Percentiles rank a stretch among this genome's conserved stretches.
These are phyloP conservation scores for Phylloscopus whistleri DNA, from an alignment of 2,113 vertebrate genomes.

Conservation along the genomic window DNA sequence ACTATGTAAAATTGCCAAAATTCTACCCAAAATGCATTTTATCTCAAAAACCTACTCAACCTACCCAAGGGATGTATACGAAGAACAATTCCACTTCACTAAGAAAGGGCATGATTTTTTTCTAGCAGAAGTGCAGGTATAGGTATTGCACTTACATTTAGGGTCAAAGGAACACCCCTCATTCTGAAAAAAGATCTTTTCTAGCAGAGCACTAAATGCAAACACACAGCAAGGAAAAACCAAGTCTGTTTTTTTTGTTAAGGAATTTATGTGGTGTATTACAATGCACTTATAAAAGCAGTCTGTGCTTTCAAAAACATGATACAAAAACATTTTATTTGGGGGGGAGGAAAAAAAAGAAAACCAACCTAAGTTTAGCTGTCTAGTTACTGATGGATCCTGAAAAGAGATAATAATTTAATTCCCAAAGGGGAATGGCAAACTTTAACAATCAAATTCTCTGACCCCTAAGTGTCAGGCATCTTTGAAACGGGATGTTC, in stretches of 20 bases:
- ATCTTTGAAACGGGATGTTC: background rate
- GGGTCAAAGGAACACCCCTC: background rate
- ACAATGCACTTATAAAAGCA: background rate
- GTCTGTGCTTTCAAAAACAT: background rate
- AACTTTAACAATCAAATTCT: background rate
- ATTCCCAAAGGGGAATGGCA: background rate
- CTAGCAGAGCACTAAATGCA: background rate
- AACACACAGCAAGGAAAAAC: background rate
- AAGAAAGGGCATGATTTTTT: background rate
- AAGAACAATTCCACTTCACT: background rate
- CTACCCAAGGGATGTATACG: background rate
- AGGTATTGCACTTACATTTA: background rate
- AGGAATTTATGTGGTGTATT: background rate
- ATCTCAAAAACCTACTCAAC: background rate
- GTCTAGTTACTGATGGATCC: background rate
- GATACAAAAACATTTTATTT: background rate
- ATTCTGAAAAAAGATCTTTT: background rate
- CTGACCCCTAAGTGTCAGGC: background rate
- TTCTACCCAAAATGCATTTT: background rate
- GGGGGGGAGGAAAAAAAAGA: accelerated
- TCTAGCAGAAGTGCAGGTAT: background rate
- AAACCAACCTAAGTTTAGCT: background rate
- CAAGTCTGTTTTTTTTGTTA: background rate
- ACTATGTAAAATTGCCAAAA: background rate
- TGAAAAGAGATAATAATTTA: background rate